phyloP scores from a whole-genome alignment of 2,113 vertebrate genomes.

The Pangasianodon hypophthalmus region DNA sequence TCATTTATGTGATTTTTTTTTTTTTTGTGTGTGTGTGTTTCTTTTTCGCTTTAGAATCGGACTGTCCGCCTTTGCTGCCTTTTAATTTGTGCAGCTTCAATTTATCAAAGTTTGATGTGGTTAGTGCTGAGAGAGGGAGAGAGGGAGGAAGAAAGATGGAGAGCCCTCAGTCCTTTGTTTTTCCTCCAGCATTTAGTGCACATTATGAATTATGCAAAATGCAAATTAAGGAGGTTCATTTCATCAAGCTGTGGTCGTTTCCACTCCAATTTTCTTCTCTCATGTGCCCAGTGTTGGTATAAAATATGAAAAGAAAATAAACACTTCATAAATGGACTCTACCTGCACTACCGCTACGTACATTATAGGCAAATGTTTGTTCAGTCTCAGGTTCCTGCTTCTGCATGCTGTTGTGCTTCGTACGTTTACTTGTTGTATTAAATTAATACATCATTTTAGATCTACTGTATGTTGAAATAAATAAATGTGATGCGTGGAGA shows the following conservation, averaged over 20 bases:
- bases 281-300: slow-evolving; percentile 43
- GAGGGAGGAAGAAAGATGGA: slow-evolving; percentile 41
- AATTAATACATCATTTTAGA: background rate
- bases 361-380: background rate
- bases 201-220: slow-evolving; percentile 66
- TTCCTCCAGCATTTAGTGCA: slow-evolving; percentile 58
- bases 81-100: slow-evolving; percentile 53
- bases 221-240: slow-evolving; percentile 68
- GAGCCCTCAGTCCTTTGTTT: slow-evolving; percentile 56
- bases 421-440: background rate
- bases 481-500: background rate
- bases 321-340: slow-evolving; percentile 34
- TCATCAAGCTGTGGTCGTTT: slow-evolving; percentile 62
- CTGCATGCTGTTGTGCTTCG: background rate
- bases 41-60: background rate
- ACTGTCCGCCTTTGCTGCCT: slow-evolving; percentile 24
- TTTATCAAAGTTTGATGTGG: slow-evolving; percentile 53
- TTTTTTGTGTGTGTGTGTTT: slow-evolving; percentile 18
- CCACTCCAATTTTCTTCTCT: slow-evolving; percentile 33
- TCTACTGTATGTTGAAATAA: background rate
- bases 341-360: background rate
- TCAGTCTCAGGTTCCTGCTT: background rate
- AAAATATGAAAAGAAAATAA: slow-evolving; percentile 59
- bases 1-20: slow-evolving; percentile 62
- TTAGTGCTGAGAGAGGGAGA: background rate